These are phyloP conservation scores for Drosophila cognata DNA, from an alignment of 2,888 invertebrate genomes.

Conservation along the genomic window DNA sequence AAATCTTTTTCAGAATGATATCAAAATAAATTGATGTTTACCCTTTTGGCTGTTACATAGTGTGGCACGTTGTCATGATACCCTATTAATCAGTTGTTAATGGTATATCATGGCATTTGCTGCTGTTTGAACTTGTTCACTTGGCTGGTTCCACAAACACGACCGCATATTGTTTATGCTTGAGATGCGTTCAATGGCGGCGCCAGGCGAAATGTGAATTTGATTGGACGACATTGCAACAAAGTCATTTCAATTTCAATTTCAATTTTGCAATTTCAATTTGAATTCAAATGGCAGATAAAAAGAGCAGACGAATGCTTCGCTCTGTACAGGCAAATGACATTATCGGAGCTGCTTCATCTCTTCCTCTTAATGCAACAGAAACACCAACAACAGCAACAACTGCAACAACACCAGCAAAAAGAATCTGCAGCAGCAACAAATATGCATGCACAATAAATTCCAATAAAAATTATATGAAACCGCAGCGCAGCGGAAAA, in stretches of 20 bases:
- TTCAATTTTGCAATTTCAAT: constrained; percentile 58
- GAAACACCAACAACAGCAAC: constrained; percentile 5
- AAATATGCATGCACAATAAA: constrained; percentile 62
- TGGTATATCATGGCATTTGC: neutral
- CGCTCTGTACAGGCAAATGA: constrained; percentile 41
- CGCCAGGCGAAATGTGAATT: constrained; percentile 42
- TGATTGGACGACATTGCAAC: constrained; percentile 71
- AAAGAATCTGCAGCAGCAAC: constrained; percentile 27
- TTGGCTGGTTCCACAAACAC: neutral
- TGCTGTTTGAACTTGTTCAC: neutral
- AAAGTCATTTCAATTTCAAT: constrained; percentile 70
- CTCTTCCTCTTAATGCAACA: constrained; percentile 56
- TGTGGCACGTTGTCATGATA: neutral
- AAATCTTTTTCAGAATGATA: neutral
- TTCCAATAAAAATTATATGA: constrained; percentile 67
- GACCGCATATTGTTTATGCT: neutral
- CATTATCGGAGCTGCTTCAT: constrained; percentile 64
- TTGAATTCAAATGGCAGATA: constrained; percentile 56
- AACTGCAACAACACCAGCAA: constrained; percentile 2
- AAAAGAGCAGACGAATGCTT: constrained; percentile 27
- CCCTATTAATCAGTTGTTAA: neutral
- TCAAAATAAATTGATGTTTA: neutral
- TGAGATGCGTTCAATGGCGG: constrained; percentile 14
- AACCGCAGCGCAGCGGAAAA: constrained; percentile 27
- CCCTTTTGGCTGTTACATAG: neutral